Percentiles rank a stretch among this genome's conserved stretches.
Evolutionary conservation across 1,140 invertebrate species (phyloP).

Genomic region (Diabrotica undecimpunctata): DNA sequence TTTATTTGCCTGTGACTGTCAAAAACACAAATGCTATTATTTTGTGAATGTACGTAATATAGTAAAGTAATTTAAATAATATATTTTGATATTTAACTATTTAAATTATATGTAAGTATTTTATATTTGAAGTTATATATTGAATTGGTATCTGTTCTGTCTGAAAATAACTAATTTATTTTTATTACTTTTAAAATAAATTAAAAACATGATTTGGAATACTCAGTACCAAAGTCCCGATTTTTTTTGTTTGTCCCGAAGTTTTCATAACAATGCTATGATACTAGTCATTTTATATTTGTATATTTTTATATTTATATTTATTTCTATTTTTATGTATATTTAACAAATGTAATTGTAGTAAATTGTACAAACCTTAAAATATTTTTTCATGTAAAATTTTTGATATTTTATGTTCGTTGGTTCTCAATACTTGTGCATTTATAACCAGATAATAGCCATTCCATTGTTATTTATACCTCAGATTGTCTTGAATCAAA

Average conservation of each 20-base stretch:
- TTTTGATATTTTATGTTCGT: slow-evolving; percentile 6
- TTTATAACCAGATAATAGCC: slow-evolving; percentile 3
- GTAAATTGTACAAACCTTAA: background rate
- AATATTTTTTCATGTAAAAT: slow-evolving; percentile 2
- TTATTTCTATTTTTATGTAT: background rate
- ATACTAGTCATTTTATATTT: background rate
- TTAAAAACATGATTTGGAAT: background rate
- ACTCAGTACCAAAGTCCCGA: background rate
- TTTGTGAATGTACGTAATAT: too few species aligned
- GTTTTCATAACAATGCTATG: background rate
- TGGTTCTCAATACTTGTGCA: background rate
- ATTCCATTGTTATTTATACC: slow-evolving; percentile 15
- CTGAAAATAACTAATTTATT: too few species aligned
- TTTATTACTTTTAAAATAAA: too few species aligned
- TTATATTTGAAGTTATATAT: too few species aligned
- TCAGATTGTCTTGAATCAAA: slow-evolving; percentile 6
- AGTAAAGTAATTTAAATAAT: too few species aligned
- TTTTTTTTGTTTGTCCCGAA: background rate
- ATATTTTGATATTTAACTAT: too few species aligned
- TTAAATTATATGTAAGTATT: too few species aligned
- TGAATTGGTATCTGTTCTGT: too few species aligned
- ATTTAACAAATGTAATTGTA: background rate
- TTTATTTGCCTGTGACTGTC: too few species aligned
- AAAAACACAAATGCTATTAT: too few species aligned
- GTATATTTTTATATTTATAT: slow-evolving; percentile 1